Conservation (phyloP, 2,888 invertebrate species). For the Sminthurides aquaticus region DNA sequence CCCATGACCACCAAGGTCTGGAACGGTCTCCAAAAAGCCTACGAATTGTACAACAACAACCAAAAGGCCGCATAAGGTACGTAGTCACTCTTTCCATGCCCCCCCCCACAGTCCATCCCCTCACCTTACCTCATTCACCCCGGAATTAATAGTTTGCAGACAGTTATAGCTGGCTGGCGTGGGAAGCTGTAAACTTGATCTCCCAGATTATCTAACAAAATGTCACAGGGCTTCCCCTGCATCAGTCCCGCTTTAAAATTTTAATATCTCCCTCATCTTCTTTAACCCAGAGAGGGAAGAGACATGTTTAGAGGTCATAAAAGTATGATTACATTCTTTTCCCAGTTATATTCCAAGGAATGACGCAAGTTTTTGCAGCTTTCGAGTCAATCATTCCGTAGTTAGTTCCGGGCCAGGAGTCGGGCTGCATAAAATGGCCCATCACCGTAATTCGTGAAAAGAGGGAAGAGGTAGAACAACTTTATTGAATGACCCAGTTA, state of each 20-base stretch:
- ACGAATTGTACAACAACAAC: slow-evolving; percentile 43
- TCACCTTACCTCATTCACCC: no score
- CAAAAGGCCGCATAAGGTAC: slow-evolving; percentile 38
- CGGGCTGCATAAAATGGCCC: no score
- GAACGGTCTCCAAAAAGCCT: slow-evolving; percentile 41
- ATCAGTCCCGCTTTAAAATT: not conserved
- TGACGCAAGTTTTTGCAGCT: no score
- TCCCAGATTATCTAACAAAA: no score
- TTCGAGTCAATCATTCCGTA: no score
- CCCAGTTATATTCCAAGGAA: not conserved
- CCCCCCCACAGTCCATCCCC: no score
- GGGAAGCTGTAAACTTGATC: not conserved
- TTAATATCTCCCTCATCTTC: no score
- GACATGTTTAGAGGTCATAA: not conserved
- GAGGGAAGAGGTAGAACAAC: not conserved
- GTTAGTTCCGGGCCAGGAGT: no score
- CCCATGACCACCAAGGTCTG: slow-evolving; percentile 42
- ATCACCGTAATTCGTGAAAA: no score
- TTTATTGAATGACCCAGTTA: slow-evolving; percentile 4
- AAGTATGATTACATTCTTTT: not conserved
- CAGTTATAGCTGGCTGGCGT: no score
- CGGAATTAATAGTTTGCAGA: no score
- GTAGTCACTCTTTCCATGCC: slow-evolving; percentile 11
- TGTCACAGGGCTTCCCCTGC: not conserved
- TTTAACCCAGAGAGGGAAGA: no score